These are phyloP conservation scores for Trachops cirrhosus DNA, from an alignment of 2,797 vertebrate genomes.

Conservation along the genomic window DNA sequence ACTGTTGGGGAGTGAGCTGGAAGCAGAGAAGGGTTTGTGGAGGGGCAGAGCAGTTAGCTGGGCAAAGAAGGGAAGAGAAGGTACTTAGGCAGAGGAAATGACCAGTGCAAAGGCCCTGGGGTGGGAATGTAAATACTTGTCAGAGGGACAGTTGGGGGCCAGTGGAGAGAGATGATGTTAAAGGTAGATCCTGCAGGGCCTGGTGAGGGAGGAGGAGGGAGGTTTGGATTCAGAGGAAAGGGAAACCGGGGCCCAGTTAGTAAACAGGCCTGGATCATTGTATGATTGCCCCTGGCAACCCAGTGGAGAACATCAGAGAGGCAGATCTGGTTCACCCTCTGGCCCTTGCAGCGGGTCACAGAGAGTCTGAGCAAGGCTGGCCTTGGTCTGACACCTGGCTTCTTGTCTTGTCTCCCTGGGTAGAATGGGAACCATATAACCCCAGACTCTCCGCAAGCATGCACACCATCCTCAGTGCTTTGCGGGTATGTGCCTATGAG, in stretches of 20 bases:
- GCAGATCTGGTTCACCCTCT: no score
- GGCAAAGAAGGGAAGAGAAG: not conserved
- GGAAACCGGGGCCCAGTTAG: not conserved
- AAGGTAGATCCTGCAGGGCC: not conserved
- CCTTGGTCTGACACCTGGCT: not conserved
- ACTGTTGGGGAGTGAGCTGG: not conserved
- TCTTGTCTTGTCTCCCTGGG: not conserved
- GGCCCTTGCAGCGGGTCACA: not conserved
- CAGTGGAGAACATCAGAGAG: not conserved
- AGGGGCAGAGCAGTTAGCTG: not conserved
- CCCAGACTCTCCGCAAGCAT: not conserved
- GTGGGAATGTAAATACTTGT: not conserved
- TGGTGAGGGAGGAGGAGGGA: no score
- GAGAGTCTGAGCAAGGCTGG: not conserved
- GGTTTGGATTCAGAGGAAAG: no score
- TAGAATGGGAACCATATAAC: not conserved
- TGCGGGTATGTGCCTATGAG: not conserved
- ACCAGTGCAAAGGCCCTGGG: not conserved
- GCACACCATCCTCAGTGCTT: not conserved
- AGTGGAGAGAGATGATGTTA: not conserved
- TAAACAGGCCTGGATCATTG: not conserved
- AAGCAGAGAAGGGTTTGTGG: not conserved
- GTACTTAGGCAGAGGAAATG: not conserved
- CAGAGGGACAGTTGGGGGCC: not conserved
- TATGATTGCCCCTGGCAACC: not conserved